Evolutionary conservation across 2,113 vertebrate species (phyloP), one percentile per base, ranked within the genome.

Genomic region (Menura novaehollandiae): DNA sequence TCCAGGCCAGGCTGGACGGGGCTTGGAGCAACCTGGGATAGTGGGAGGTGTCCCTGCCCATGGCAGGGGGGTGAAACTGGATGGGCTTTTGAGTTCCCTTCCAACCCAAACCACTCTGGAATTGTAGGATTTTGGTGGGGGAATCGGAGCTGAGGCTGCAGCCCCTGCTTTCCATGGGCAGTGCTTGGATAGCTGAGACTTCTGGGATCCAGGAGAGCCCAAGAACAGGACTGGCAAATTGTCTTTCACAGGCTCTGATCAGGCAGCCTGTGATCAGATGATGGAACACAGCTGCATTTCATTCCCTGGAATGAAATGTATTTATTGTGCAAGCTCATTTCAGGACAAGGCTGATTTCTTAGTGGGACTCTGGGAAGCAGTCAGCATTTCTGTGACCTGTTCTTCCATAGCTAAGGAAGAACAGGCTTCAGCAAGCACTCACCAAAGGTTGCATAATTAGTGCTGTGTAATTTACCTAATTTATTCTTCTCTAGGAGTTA

Each of bases 351-450:
- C 60, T 72, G 69, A 7, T 43, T 84, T 63, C 63, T 87, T 28
- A 15, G 55, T 46, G 49, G 41, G 27, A 6, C 21, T 73, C 33
- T 73, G 76, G 68, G 62, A 92, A 52, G 58, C 62, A 85, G 62
- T 94, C 77, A 91, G 92, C 78, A 8, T 87, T 97, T 91, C 83
- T 92, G 53, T 87, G 84, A 73, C 85, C 66, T 91, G 93, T 82
- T 95, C 80, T 84, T 63, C 74, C 37, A 2, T n/a, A 35, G 41
- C 62, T 44, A 3, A 81, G 52, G 43, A 60, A 49, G 83, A 81
- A 17, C 86, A 85, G 44, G 86, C 55, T 86, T n/a, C 85, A 71
- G 43, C 85, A 94, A 85, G 73, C 32, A 13, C 80, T 68, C 60
- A 6, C 68, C 91, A 44, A 82, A 72, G 81, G 76, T 67, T 75